Base-by-base conservation (phyloP, 2,888 invertebrate species). In the Deilephila elpenor region DNA sequence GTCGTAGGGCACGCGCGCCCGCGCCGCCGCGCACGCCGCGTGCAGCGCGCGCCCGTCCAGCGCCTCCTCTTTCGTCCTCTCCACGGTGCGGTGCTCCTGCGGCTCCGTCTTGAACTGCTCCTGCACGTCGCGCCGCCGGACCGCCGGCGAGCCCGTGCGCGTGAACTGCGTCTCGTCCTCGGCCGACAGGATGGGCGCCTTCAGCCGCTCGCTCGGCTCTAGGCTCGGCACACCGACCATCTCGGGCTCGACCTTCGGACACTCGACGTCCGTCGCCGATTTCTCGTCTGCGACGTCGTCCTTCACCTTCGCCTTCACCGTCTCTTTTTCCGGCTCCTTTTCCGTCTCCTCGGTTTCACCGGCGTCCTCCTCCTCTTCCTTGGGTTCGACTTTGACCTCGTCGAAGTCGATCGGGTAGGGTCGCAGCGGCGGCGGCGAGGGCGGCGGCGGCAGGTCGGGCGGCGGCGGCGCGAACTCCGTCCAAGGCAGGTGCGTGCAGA, bases 401-500 rank as follows among this genome's bases (percentile, higher is more conserved):
- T 59, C 64, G 17, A 81, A 77, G 59, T 79, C 59, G 74, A 83
- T 17, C 19, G 93, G 91, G 80, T 92, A 91, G 11, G 93, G 91
- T 5, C 92, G 75, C 1, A 84, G 75, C 5, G 91, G 86, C 1
- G 92, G 92, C 20, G 92, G 92, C 5, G 89, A 81, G 0, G 89
- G 88, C 72, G 91, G 90, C 59, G 92, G 89, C 0, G 93, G 91
- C 0, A 85, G 89, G 0, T 84, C 83, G 1, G 93, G 93, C 1
- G 93, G 93, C 5, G 87, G 70, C 5, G 93, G 93, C 32, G 93
- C 93, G 85, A 92, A 93, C 81, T 88, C 86, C 77, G 88, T 89
- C 88, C 89, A 89, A 2, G 94, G 93, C 56, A 93, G 78, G 51
- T 89, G 86, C 61, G 78, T 59, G 75, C 93, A 92, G 19, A 95